phyloP scores from a whole-genome alignment of 2,888 invertebrate genomes.

The Eurytoma californica region DNA sequence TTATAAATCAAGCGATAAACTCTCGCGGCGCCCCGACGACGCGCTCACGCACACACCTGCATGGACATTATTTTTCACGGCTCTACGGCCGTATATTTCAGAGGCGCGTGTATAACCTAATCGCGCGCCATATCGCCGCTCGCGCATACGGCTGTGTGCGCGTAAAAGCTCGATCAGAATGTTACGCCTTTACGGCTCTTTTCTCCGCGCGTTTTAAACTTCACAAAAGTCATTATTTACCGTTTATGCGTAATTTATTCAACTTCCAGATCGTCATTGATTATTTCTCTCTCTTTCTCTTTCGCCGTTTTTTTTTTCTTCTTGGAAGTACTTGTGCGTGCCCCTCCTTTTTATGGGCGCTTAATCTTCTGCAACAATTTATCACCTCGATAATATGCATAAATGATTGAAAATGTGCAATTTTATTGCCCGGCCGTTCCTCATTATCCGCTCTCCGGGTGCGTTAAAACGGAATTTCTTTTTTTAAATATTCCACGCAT shows the following conservation, averaged over 20 bases:
- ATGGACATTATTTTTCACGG: not conserved
- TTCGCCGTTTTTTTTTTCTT: not conserved
- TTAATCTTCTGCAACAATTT: not conserved
- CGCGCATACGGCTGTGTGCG: not conserved
- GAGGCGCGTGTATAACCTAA: conserved; percentile 12
- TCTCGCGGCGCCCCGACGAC: not conserved
- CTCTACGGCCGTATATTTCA: conserved; percentile 15
- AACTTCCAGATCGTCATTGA: not conserved
- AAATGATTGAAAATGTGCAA: not conserved
- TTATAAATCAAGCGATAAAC: conserved; percentile 45
- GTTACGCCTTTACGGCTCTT: conserved; percentile 3
- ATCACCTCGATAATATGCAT: not conserved
- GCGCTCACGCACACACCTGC: not conserved
- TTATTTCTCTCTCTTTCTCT: too few relatives aligned
- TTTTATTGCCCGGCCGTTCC: too few relatives aligned
- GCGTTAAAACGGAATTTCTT: too few relatives aligned
- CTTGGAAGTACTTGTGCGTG: not conserved
- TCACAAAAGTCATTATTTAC: conserved; percentile 39
- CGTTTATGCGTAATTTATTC: conserved; percentile 32
- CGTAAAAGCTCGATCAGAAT: not conserved
- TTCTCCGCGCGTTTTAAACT: conserved; percentile 11
- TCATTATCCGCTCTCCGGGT: too few relatives aligned
- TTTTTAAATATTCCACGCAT: too few relatives aligned
- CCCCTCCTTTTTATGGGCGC: not conserved
- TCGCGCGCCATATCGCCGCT: conserved; percentile 24